These are phyloP conservation scores for Pyxicephalus adspersus DNA, from an alignment of 2,113 vertebrate genomes.

Conservation along the genomic window DNA sequence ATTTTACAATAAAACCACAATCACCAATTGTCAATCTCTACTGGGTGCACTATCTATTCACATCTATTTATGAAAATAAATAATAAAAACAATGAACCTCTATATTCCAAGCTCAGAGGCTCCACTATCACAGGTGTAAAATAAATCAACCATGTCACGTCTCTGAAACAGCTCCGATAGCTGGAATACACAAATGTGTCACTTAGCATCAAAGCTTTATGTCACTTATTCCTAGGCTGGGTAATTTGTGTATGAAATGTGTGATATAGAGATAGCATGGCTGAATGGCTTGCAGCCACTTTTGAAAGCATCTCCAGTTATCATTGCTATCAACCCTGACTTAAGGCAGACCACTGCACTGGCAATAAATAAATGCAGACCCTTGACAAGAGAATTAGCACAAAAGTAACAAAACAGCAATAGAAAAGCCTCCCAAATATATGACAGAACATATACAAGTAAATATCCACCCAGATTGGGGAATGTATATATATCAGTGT, in stretches of 20 bases:
- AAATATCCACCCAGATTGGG: too few species aligned
- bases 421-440: too few species aligned
- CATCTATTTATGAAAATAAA: conserved; percentile 14
- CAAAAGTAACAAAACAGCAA: too few species aligned
- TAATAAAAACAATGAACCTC: neutral
- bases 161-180: conserved; percentile 33
- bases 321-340: conserved; percentile 1
- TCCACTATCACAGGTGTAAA: conserved; percentile 18
- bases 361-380: neutral
- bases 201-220: conserved; percentile 41
- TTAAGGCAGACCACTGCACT: conserved; percentile 19
- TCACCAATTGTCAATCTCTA: conserved; percentile 21
- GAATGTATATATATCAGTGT: too few species aligned
- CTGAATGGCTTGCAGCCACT: conserved; percentile 32
- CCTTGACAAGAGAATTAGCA: too few species aligned
- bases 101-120: conserved; percentile 20
- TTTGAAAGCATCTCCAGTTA: conserved; percentile 25
- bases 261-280: conserved; percentile 44
- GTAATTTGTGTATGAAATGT: conserved; percentile 39
- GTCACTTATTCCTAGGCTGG: conserved; percentile 10
- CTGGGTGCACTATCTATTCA: conserved; percentile 3
- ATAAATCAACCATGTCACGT: conserved; percentile 47
- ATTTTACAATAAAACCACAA: conserved; percentile 15
- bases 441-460: too few species aligned
- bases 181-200: conserved; percentile 40